Evolutionary conservation across 2,797 vertebrate species (phyloP).

Genomic region (Hyperoplus lanceolatus): DNA sequence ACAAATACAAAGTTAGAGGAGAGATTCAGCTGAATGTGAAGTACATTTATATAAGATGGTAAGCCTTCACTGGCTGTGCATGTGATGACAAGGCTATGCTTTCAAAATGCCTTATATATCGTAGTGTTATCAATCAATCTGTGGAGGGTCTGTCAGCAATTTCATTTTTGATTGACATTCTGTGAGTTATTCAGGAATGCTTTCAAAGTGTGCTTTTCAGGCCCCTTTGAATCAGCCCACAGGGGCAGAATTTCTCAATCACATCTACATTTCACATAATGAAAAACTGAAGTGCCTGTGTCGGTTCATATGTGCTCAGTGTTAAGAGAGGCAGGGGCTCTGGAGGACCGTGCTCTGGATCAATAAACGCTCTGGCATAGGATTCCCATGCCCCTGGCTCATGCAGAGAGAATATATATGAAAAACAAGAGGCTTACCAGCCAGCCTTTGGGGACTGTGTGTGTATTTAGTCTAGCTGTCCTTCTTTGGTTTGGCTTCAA

Average conservation of each 20-base stretch:
- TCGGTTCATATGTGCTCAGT: constrained; percentile 65
- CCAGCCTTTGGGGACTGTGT: constrained; percentile 45
- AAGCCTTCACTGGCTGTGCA: not conserved
- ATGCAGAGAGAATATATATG: constrained; percentile 59
- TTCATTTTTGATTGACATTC: constrained; percentile 13
- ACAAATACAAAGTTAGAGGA: constrained; percentile 20
- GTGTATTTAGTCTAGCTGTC: constrained; percentile 63
- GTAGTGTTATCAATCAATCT: constrained; percentile 16
- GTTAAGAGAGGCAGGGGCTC: constrained; percentile 60
- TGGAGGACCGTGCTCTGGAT: constrained; percentile 57
- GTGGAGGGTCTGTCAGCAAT: constrained; percentile 34
- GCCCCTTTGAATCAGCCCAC: constrained; percentile 7
- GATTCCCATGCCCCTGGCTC: constrained; percentile 47
- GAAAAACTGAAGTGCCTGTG: constrained; percentile 67
- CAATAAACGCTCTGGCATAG: constrained; percentile 62
- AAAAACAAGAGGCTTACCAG: constrained; percentile 50
- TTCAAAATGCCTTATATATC: constrained; percentile 33
- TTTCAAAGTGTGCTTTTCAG: constrained; percentile 44
- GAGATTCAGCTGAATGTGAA: constrained; percentile 7
- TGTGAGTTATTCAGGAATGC: constrained; percentile 26
- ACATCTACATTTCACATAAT: constrained; percentile 69
- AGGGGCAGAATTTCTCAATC: constrained; percentile 49
- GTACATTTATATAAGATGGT: not conserved
- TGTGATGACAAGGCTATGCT: constrained; percentile 28
- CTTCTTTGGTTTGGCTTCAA: constrained; percentile 57